Conservation (phyloP, 2,888 invertebrate species). For the Drosophila austrosaltans region DNA sequence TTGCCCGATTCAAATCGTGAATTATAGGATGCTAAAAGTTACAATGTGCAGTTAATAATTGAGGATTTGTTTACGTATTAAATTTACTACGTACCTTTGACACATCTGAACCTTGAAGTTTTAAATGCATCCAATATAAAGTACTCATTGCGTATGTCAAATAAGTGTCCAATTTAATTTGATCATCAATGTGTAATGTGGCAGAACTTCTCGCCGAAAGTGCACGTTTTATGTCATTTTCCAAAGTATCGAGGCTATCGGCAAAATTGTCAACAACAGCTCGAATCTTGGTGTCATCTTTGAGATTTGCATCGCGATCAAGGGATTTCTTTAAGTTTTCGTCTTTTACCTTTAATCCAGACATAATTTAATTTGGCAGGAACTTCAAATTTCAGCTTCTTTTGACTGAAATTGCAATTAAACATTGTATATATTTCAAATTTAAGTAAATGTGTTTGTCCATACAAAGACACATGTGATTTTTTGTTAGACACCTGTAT, state of each 20-base stretch:
- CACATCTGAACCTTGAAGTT: slow-evolving; percentile 52
- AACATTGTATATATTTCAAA: neutral
- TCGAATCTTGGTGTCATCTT: slow-evolving; percentile 34
- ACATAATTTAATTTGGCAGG: neutral
- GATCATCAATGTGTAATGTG: slow-evolving; percentile 36
- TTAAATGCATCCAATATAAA: slow-evolving; percentile 59
- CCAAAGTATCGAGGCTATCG: slow-evolving; percentile 41
- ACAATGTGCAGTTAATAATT: neutral
- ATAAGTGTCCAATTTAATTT: slow-evolving; percentile 60
- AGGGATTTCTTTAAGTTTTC: neutral
- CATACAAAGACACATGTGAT: neutral
- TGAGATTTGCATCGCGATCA: slow-evolving; percentile 15
- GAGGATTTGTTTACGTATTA: too few species aligned
- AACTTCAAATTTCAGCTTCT: neutral
- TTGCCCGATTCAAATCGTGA: slow-evolving; percentile 53
- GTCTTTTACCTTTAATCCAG: neutral
- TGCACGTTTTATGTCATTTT: slow-evolving; percentile 48
- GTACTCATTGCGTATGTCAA: slow-evolving; percentile 55
- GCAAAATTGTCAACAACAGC: slow-evolving; percentile 35
- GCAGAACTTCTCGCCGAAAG: neutral
- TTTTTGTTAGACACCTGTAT: neutral
- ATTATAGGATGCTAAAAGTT: slow-evolving; percentile 48
- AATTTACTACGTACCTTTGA: slow-evolving; percentile 25
- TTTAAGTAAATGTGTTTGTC: neutral
- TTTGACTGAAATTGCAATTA: neutral